Base-by-base conservation (phyloP, 2,113 vertebrate genomes). In the Ahaetulla prasina region DNA sequence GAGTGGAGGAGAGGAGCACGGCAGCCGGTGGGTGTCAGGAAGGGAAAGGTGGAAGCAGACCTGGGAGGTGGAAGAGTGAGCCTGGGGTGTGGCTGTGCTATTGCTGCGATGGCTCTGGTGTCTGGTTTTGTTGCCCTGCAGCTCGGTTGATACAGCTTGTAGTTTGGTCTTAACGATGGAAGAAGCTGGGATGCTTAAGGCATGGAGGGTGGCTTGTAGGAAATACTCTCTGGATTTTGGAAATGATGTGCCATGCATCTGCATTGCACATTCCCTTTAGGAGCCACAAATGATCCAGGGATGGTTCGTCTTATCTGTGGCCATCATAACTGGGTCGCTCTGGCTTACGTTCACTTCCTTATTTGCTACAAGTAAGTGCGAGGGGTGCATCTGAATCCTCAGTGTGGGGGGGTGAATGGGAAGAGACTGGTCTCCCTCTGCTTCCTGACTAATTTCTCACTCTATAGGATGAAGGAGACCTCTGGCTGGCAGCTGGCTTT, bases 401-500 rank as follows among this genome's bases (percentile, higher is more conserved):
- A 25, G 20, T 49, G 49, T 10, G 9, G 9, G 50, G 0, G 50
- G 2, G 11, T 3, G 7, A 20, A 25, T 54, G 11, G 20, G n/a
- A 22, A 49, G 85, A 11, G 49, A 10, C 14, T 8, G 10, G n/a
- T 0, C 50, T 8, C 1, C 35, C 49, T 35, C 39, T n/a, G 25
- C 43, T 49, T 12, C 35, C 50, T 27, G 74, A 45, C 12, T 8
- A 11, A 4, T 49, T 18, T 30, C 12, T 45, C 7, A 16, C 20
- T 39, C 11, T 49, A 0, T 94, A 99, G 99, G 96, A 97, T 99
- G 94, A 99, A 99, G 96, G 98, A 99, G 96, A 98, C 98, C 0
- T 98, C 98, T 0, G 99, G 98, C 3, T 99, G 99, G 99, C 98
- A 99, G 97, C 98, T 98, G 95, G 98, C 98, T 1, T 99, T 99